A percentile compares a stretch with the other conserved stretches of the same genome.
phyloP scores from a whole-genome alignment of 2,888 invertebrate species.

The Pheosia tremula region DNA sequence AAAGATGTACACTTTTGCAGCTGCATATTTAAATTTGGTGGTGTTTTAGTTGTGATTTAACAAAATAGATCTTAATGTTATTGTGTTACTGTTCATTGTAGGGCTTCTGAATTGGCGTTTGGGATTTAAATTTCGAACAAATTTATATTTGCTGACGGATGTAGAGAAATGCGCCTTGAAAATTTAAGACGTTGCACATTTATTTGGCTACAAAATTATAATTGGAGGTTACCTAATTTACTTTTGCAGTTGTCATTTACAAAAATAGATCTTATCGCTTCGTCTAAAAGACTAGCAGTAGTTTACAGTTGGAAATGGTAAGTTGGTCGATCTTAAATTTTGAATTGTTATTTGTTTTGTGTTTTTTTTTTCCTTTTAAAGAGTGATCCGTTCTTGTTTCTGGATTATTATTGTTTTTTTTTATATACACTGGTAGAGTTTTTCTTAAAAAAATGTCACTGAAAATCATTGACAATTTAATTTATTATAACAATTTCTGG shows the following conservation, averaged over 20 bases:
- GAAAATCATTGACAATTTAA: too few species aligned
- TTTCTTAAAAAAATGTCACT: too few species aligned
- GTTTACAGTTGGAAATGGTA: not conserved
- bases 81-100: not conserved
- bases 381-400: not conserved
- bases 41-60: not conserved
- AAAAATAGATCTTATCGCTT: not conserved
- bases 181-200: not conserved
- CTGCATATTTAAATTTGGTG: not conserved
- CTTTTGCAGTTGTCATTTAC: not conserved
- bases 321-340: conserved; percentile 1
- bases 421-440: not conserved
- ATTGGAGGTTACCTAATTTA: not conserved
- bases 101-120: conserved; percentile 45
- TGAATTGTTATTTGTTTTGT: not conserved
- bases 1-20: not conserved
- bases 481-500: too few species aligned
- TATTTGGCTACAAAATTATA: not conserved
- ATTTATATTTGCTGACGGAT: conserved; percentile 12
- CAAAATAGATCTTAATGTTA: not conserved
- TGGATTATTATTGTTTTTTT: not conserved
- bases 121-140: conserved; percentile 33
- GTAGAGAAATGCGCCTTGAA: not conserved
- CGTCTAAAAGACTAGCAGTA: not conserved
- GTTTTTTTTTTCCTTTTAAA: not conserved